Evolutionary conservation across 2,888 invertebrate genomes (phyloP).

Genomic region (Xanthia icteritia): DNA sequence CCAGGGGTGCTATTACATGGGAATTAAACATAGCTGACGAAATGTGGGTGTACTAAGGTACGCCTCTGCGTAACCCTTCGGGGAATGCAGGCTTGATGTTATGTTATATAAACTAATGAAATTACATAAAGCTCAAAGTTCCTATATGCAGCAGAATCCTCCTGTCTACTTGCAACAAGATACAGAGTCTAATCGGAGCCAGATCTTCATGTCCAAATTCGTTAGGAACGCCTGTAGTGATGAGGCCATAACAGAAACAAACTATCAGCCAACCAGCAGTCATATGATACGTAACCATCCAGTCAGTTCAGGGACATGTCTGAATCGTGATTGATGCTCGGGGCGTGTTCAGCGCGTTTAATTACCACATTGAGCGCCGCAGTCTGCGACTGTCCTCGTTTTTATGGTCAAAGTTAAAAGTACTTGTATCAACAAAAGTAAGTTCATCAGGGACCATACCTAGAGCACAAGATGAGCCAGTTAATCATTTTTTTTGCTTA

Average conservation of each 20-base stretch:
- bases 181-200: neutral
- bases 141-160: neutral
- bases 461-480: neutral
- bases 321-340: slow-evolving; percentile 32
- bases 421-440: slow-evolving; percentile 5
- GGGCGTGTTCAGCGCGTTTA: slow-evolving; percentile 17
- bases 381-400: slow-evolving; percentile 33
- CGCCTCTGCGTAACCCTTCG: too few species aligned
- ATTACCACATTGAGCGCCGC: slow-evolving; percentile 30
- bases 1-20: too few species aligned
- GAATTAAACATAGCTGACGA: too few species aligned
- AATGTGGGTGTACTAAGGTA: too few species aligned
- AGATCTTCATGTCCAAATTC: neutral
- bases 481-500: neutral
- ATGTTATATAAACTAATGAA: too few species aligned
- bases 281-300: neutral
- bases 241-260: neutral
- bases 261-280: neutral
- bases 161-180: neutral
- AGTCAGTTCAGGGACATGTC: slow-evolving; percentile 7
- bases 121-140: neutral
- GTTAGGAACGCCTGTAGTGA: neutral
- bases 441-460: neutral
- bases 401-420: slow-evolving; percentile 8
- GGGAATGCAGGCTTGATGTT: too few species aligned